Evolutionary conservation across 2,797 vertebrate genomes (phyloP).

Genomic region (Eremophila alpestris): DNA sequence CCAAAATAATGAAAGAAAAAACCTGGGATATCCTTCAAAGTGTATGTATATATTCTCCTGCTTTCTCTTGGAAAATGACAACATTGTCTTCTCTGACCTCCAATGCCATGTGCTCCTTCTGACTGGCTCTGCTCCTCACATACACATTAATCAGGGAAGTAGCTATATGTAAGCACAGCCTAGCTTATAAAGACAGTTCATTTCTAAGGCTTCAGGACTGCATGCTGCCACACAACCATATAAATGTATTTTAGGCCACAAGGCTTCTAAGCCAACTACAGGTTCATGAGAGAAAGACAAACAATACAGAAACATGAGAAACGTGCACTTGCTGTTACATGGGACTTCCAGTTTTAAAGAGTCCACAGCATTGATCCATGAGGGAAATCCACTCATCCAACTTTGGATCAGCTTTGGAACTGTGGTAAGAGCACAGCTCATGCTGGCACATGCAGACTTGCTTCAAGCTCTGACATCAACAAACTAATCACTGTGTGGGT

Average conservation of each 20-base stretch:
- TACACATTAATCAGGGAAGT: neutral
- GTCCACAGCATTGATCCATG: accelerated
- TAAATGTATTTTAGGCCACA: neutral
- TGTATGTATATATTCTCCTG: neutral
- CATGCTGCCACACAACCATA: neutral
- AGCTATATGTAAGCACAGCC: neutral
- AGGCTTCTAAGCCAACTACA: neutral
- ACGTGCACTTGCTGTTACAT: neutral
- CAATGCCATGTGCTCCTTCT: neutral
- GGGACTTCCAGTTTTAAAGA: neutral
- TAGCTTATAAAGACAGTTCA: neutral
- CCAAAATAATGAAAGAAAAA: neutral
- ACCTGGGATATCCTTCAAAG: neutral
- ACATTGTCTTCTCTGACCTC: neutral
- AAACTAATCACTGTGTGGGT: neutral
- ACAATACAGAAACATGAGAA: neutral
- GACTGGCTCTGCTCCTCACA: neutral
- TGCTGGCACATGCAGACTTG: neutral
- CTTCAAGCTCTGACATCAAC: neutral
- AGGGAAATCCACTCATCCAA: neutral
- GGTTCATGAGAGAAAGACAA: neutral
- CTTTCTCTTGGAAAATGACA: neutral
- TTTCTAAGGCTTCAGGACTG: neutral
- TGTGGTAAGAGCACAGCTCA: neutral
- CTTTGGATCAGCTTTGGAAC: neutral